These are phyloP conservation scores for Tetramorium bicarinatum DNA, from an alignment of 2,888 invertebrate genomes.

Conservation along the genomic window DNA sequence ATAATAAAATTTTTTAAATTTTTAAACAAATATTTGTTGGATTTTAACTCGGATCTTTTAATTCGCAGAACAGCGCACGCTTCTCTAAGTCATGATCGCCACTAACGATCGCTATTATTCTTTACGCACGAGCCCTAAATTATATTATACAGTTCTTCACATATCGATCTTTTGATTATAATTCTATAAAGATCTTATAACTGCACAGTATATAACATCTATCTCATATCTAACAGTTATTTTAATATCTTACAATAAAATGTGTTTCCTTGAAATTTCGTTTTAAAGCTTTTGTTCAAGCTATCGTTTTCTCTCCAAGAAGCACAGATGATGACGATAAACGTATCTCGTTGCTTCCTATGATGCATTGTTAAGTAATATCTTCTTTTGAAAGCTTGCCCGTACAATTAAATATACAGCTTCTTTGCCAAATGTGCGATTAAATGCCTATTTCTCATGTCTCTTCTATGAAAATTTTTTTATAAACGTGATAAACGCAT, in stretches of 20 bases:
- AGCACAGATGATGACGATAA: neutral
- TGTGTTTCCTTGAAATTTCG: constrained; percentile 1
- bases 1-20: too few species aligned
- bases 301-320: neutral
- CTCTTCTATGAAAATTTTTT: too few species aligned
- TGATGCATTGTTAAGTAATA: constrained; percentile 59
- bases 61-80: too few species aligned
- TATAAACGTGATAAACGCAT: too few species aligned
- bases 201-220: neutral
- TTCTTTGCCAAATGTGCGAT: too few species aligned
- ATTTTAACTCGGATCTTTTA: too few species aligned
- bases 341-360: constrained; percentile 71
- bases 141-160: neutral
- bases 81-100: too few species aligned
- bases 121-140: neutral
- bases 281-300: neutral
- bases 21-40: too few species aligned
- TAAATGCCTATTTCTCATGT: too few species aligned
- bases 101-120: too few species aligned
- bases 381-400: too few species aligned
- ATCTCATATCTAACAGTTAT: neutral
- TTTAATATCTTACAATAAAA: constrained; percentile 12
- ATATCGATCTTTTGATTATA: neutral
- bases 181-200: constrained; percentile 10
- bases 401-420: too few species aligned